A percentile compares a stretch with the other conserved stretches of the same genome.
phyloP scores from a whole-genome alignment of 1,140 invertebrate genomes.

The Tetramorium parvispinum region DNA sequence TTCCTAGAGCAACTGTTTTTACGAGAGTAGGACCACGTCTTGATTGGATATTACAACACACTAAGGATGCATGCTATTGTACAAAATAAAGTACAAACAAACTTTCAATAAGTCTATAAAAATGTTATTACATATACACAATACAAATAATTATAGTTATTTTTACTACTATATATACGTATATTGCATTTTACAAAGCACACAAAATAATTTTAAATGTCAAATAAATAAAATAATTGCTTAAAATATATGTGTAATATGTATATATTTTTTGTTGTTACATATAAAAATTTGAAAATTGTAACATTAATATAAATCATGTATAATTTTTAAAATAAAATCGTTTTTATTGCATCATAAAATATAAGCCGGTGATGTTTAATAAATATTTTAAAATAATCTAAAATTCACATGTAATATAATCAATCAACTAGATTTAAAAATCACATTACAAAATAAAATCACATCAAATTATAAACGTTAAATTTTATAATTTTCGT shows the following conservation, averaged over 20 bases:
- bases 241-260: not conserved
- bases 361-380: not conserved
- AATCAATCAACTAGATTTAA: not conserved
- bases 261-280: not conserved
- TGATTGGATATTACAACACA: conserved; percentile 88
- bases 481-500: not conserved
- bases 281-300: not conserved
- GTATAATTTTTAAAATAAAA: not conserved
- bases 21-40: conserved; percentile 87
- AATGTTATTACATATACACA: not conserved
- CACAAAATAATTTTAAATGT: not conserved
- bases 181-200: not conserved
- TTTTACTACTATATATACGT: not conserved
- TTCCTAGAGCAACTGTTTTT: conserved; percentile 86
- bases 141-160: conserved; percentile 26
- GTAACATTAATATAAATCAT: not conserved
- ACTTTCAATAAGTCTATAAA: not conserved
- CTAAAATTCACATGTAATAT: not conserved
- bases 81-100: conserved; percentile 76
- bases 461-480: not conserved
- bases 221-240: not conserved
- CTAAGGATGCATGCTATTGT: conserved; percentile 87
- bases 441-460: not conserved
- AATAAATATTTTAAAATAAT: too few relatives aligned
- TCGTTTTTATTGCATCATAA: not conserved